Percentiles rank a stretch among this genome's conserved stretches.
Evolutionary conservation across 2,797 vertebrate species (phyloP).

Genomic region (Pseudopleuronectes americanus): DNA sequence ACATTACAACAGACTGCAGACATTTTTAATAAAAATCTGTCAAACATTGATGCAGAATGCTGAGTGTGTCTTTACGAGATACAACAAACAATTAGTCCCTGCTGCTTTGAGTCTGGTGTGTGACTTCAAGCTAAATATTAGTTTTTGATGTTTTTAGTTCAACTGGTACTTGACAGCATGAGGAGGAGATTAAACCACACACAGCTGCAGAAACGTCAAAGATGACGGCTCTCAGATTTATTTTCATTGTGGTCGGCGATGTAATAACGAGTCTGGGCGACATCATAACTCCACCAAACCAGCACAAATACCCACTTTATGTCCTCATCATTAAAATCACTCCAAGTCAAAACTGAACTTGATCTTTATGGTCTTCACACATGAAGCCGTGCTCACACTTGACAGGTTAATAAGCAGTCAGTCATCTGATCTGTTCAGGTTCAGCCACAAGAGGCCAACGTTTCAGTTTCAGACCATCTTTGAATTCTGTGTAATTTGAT

Average conservation of each 20-base stretch:
- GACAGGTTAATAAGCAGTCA: not conserved
- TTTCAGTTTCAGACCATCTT: constrained; percentile 11
- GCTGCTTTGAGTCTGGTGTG: no score
- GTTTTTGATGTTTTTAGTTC: not conserved
- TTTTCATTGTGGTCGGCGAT: not conserved
- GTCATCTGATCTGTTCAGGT: constrained; percentile 18
- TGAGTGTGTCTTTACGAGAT: no score
- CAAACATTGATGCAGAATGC: no score
- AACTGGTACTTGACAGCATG: not conserved
- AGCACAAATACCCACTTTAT: not conserved
- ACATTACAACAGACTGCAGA: no score
- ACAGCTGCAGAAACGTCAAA: not conserved
- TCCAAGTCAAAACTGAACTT: not conserved
- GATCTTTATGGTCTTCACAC: not conserved
- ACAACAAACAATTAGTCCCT: no score
- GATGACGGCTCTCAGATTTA: not conserved
- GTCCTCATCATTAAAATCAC: not conserved
- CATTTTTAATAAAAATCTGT: no score
- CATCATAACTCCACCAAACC: not conserved
- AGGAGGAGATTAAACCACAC: not conserved
- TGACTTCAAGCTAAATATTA: no score
- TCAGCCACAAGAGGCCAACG: constrained; percentile 11
- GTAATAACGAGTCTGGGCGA: not conserved
- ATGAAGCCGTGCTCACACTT: not conserved
- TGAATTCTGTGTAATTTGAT: constrained; percentile 9